Base-by-base conservation (phyloP, 2,797 vertebrate genomes). In the Ptychobarbus kaznakovi region DNA sequence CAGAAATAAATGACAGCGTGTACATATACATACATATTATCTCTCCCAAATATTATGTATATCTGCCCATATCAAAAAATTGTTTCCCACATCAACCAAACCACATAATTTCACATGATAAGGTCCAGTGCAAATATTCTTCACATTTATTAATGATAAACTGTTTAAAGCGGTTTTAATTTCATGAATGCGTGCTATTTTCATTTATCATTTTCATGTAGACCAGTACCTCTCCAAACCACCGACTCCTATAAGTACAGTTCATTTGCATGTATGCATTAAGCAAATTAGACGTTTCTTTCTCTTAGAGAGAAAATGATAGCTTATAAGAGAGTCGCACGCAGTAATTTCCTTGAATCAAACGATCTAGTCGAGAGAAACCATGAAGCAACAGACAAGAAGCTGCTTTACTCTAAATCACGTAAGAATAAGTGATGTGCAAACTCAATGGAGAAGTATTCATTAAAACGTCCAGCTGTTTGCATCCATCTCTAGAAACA, bases 1-100 rank as follows among this genome's bases (percentile, higher is more conserved):
- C 92, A 93, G 90, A 91, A 90, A 93, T 91, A 89, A 90, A 92
- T 89, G 89, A 86, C 68, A 65, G 80, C 84, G 53, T 73, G 53
- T 73, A 53, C n/a, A 46, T 28, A 80, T 25, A 80, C 58, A 46
- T 22, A 4, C 28, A 28, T 10, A 32, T 32, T 0, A 22, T 58
- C n/a, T 3, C 4, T 35, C 16, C 28, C 28, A 53, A 53, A 76
- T 20, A 38, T 68, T 18, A 35, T 16, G 32, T 38, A 58, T 56
- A 58, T 56, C 32, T 58, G 6, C 35, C 20, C 49, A 15, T 32
- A 7, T 35, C 10, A 53, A 53, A 22, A 58, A 58, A 58, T 10
- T n/a, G 9, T 58, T 58, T 58, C 56, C 20, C 20, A 58, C 53
- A 58, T 58, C 53, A 58, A 58, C 56, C 22, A 58, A 58, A 58